phyloP scores from a whole-genome alignment of 2,888 invertebrate genomes.

The Phortica magna region DNA sequence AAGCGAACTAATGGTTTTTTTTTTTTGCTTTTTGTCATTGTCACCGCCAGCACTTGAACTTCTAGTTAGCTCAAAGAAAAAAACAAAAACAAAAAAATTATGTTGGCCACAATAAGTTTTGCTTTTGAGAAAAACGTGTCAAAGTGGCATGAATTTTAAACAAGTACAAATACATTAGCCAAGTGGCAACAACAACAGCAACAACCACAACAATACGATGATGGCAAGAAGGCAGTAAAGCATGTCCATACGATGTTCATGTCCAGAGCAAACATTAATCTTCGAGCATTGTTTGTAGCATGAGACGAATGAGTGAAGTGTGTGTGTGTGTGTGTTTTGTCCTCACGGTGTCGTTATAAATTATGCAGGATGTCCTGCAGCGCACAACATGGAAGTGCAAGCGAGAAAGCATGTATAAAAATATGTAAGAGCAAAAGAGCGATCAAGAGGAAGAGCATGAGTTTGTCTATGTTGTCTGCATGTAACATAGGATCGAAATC shows the following conservation, averaged over 20 bases:
- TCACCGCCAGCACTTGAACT: neutral
- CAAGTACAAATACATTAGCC: constrained; percentile 31
- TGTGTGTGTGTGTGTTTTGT: constrained; percentile 50
- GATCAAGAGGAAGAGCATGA: neutral
- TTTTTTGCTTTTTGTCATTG: neutral
- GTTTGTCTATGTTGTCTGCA: constrained; percentile 26
- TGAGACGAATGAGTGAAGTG: neutral
- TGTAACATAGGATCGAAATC: constrained; percentile 43
- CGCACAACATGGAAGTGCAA: neutral
- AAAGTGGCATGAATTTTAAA: constrained; percentile 30
- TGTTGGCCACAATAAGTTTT: constrained; percentile 14
- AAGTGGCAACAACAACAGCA: neutral
- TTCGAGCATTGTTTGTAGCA: constrained; percentile 10
- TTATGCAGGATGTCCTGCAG: constrained; percentile 58
- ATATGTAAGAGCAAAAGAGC: neutral
- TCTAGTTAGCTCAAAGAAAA: neutral
- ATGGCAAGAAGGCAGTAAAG: constrained; percentile 9
- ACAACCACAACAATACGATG: neutral
- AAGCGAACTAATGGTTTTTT: neutral
- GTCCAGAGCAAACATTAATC: constrained; percentile 31
- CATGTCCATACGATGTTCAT: constrained; percentile 23
- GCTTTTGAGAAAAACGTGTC: neutral
- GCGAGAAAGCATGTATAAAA: neutral
- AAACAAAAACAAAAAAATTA: neutral
- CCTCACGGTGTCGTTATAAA: constrained; percentile 62